These are phyloP conservation scores for Teleogryllus occipitalis DNA, from an alignment of 1,140 invertebrate genomes.

Conservation along the genomic window DNA sequence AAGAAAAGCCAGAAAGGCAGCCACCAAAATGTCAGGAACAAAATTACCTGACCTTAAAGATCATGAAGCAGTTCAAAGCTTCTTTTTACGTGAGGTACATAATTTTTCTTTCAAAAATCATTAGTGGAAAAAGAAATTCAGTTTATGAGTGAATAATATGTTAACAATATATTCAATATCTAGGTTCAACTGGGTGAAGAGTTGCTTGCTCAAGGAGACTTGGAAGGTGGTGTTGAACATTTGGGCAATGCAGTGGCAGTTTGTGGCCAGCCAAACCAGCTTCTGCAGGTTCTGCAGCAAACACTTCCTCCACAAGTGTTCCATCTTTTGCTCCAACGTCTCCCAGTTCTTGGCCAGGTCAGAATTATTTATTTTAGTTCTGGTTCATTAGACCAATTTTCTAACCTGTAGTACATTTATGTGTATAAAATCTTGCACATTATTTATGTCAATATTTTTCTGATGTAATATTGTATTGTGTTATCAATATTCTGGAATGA, in stretches of 20 bases:
- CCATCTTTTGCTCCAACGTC: conserved; percentile 71
- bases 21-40: conserved; percentile 35
- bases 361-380: not conserved
- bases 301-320: conserved; percentile 89
- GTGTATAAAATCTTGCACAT: not conserved
- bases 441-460: not conserved
- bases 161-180: not conserved
- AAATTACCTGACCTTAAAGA: conserved; percentile 79
- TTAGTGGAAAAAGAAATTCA: not conserved
- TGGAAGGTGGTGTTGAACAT: conserved; percentile 88
- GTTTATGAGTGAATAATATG: not conserved
- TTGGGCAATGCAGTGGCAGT: conserved; percentile 91
- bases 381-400: not conserved
- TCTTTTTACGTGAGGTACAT: conserved; percentile 71
- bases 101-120: not conserved
- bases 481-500: not conserved
- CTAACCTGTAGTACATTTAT: not conserved
- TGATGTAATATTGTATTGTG: not conserved
- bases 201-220: conserved; percentile 70
- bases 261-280: conserved; percentile 87
- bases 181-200: conserved; percentile 85
- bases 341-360: conserved; percentile 58
- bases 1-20: conserved; percentile 43
- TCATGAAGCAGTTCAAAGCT: conserved; percentile 85
- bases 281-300: conserved; percentile 86